phyloP scores from a whole-genome alignment of 2,797 vertebrate genomes.

The Morelia viridis region DNA sequence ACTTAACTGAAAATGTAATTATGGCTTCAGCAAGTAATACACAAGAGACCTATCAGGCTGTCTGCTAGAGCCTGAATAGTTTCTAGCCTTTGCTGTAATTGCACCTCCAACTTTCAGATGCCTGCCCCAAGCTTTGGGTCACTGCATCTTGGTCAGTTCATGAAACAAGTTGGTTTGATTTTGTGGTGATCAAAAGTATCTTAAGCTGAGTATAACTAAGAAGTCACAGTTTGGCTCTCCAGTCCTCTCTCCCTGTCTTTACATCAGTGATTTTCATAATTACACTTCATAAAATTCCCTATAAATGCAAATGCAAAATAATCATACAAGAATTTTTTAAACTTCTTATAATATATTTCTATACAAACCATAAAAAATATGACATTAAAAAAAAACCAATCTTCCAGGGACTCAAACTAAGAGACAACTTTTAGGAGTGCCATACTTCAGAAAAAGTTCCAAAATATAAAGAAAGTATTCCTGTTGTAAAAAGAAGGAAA shows the following conservation, averaged over 20 bases:
- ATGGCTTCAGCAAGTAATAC: slow-evolving; percentile 45
- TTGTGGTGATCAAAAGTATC: background rate
- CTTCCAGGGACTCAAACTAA: background rate
- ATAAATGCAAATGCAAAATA: background rate
- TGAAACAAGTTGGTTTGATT: background rate
- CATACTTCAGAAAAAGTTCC: background rate
- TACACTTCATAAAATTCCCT: background rate
- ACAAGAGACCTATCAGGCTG: slow-evolving; percentile 11
- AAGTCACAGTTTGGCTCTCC: background rate
- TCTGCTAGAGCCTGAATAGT: background rate
- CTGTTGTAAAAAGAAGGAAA: background rate
- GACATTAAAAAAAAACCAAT: background rate
- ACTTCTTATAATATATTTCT: background rate
- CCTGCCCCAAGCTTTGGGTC: slow-evolving; percentile 21
- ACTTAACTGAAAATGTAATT: slow-evolving; percentile 42
- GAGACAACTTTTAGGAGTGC: background rate
- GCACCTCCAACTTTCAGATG: background rate
- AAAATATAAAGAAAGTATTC: background rate
- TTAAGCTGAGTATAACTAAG: background rate
- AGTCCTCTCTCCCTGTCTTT: background rate
- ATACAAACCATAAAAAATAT: background rate
- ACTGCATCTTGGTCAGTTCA: slow-evolving; percentile 20
- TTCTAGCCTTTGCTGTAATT: slow-evolving; percentile 8
- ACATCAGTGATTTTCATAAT: background rate
- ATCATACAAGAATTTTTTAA: too few relatives aligned